Base-by-base conservation (phyloP, 2,888 invertebrate species). In the Pollenia griseotomentosa region DNA sequence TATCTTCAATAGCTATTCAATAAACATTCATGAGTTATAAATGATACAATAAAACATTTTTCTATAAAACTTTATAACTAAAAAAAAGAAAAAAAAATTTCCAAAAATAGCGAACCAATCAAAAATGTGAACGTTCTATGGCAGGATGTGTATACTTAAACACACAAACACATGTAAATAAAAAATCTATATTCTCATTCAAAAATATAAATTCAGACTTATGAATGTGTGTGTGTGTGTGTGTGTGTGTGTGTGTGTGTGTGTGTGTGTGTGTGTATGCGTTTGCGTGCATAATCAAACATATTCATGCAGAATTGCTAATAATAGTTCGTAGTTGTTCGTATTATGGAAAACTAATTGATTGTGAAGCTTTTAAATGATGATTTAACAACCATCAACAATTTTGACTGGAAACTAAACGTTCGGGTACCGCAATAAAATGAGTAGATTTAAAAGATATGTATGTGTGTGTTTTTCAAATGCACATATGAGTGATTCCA, bases 341-440 rank as follows among this genome's bases (percentile, higher is more conserved):
- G 33, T 40, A 51, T 40, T 61, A 40, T 48, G 12, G 23, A 68
- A 70, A 63, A 44, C 73, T 65, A 71, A 73, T 73, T 73, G 55
- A 73, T 73, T 81, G 46, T 65, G 40, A 73, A 81, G 57, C 63
- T 55, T 23, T 65, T 46, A 57, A 77, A 51, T 53, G 77, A 53
- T 51, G 19, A 77, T 78, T 57, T 57, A 66, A 46, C n/a, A 66
- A 66, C 23, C 11, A 61, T 16, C 51, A 53, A 14, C 40, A 33
- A 53, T 55, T 53, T 70, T 12, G 7, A 70, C 16, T 40, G 42
- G 53, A 70, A 70, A 11, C 53, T 70, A 55, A 48, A 65, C 12
- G 19, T 44, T 23, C 48, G 16, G 12, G 33, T 33, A 33, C 33
- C 33, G 33, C 33, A 33, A 33, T 6, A 33, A 33, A 33, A 33